These are phyloP conservation scores for Acleris emargana DNA, from an alignment of 2,888 invertebrate species.

Conservation along the genomic window DNA sequence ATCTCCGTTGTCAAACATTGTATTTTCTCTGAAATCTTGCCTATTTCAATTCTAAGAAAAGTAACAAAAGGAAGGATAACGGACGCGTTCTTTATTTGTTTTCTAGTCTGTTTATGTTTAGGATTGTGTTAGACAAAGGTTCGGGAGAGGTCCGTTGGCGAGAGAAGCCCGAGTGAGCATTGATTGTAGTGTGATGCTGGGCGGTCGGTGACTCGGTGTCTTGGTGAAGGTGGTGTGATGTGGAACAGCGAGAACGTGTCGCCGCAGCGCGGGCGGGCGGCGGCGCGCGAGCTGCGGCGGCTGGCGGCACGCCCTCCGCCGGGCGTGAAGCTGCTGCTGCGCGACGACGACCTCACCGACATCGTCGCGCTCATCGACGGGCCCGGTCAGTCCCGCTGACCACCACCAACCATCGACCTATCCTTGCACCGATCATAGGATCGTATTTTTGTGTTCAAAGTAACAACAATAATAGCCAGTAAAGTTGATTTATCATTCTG, in stretches of 20 bases:
- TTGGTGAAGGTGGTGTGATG: slow-evolving; percentile 64
- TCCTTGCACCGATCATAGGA: no score
- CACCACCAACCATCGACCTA: not conserved
- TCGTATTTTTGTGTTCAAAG: no score
- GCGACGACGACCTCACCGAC: slow-evolving; percentile 97
- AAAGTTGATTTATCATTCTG: no score
- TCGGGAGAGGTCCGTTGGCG: no score
- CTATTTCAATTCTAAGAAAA: slow-evolving; percentile 15
- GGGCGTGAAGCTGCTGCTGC: slow-evolving; percentile 94
- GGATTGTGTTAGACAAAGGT: slow-evolving; percentile 1
- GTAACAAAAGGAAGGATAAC: not conserved
- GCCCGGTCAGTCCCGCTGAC: slow-evolving; percentile 77
- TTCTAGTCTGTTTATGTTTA: slow-evolving; percentile 3
- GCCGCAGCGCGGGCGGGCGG: slow-evolving; percentile 91
- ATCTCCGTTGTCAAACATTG: slow-evolving; percentile 30
- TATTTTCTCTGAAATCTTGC: not conserved
- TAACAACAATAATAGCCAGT: no score
- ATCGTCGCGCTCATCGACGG: slow-evolving; percentile 96
- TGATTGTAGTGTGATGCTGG: slow-evolving; percentile 10
- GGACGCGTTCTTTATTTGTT: not conserved
- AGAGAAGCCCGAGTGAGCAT: not conserved
- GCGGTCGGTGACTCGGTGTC: slow-evolving; percentile 15
- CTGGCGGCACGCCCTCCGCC: slow-evolving; percentile 93
- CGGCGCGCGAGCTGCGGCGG: slow-evolving; percentile 93
- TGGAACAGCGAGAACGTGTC: slow-evolving; percentile 97